Evolutionary conservation across 2,113 vertebrate species (phyloP).

Genomic region (Nothocercus nigrocapillus): DNA sequence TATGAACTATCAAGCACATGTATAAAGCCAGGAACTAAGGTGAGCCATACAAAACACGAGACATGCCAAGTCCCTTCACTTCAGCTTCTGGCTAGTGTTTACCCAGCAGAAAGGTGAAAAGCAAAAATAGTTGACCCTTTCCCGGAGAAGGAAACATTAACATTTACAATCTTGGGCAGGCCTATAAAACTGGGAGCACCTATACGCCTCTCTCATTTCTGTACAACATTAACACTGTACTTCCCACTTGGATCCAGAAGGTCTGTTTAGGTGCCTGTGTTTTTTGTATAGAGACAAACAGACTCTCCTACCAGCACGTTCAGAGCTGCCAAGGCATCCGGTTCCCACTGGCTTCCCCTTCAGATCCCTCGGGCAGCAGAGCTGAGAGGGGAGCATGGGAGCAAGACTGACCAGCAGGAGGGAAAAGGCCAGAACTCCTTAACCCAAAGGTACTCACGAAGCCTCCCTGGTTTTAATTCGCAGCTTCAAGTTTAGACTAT

Average conservation of each 20-base stretch:
- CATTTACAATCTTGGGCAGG: background rate
- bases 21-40: background rate
- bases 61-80: background rate
- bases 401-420: background rate
- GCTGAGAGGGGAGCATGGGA: background rate
- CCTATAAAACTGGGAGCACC: background rate
- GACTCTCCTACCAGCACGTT: background rate
- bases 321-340: background rate
- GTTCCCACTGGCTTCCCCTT: background rate
- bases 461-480: background rate
- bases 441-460: background rate
- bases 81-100: background rate
- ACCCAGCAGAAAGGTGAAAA: background rate
- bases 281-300: background rate
- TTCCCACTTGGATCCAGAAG: background rate
- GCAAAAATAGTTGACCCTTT: background rate
- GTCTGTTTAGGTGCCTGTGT: fast-evolving
- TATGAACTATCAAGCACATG: background rate
- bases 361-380: fast-evolving
- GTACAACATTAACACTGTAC: background rate
- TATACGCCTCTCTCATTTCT: background rate
- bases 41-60: background rate
- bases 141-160: background rate
- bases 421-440: background rate
- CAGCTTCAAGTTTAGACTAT: background rate